These are phyloP conservation scores for Seriola dumerili DNA, from an alignment of 2,113 vertebrate species.

Conservation along the genomic window DNA sequence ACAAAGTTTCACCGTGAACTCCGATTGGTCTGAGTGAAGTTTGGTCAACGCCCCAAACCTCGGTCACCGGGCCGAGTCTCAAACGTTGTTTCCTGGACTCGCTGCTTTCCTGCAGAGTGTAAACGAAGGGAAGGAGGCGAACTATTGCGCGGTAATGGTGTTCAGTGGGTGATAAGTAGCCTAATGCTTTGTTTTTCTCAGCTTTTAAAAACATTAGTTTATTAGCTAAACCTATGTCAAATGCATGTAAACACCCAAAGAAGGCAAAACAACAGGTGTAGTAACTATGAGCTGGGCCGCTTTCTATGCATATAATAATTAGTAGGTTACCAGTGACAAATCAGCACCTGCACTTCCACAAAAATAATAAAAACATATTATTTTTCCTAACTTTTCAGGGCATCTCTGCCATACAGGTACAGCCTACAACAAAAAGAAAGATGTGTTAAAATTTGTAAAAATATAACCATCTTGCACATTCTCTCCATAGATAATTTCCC, in stretches of 20 bases:
- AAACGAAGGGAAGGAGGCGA: not conserved
- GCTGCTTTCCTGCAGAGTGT: not conserved
- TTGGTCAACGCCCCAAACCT: constrained; percentile 67
- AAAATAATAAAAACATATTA: too few species aligned
- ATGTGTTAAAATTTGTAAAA: too few species aligned
- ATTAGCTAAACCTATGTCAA: not conserved
- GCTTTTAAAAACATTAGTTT: not conserved
- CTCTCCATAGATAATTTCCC: too few species aligned
- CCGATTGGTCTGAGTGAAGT: constrained; percentile 63
- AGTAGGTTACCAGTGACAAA: not conserved
- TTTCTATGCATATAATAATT: not conserved
- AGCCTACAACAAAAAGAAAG: too few species aligned
- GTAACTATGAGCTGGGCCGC: too few species aligned
- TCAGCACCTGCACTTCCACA: too few species aligned
- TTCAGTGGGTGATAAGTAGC: not conserved
- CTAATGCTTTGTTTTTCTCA: not conserved
- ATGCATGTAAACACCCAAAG: not conserved
- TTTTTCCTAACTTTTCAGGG: too few species aligned
- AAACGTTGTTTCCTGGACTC: constrained; percentile 37
- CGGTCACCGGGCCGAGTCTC: constrained; percentile 64
- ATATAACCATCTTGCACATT: too few species aligned
- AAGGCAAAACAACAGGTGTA: too few species aligned
- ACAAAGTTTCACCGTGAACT: constrained; percentile 74
- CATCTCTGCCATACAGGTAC: too few species aligned
- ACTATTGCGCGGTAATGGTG: not conserved